Evolutionary conservation across 2,888 invertebrate genomes (phyloP), one percentile per base, ranked within the genome.

Genomic region (Rapana venosa): DNA sequence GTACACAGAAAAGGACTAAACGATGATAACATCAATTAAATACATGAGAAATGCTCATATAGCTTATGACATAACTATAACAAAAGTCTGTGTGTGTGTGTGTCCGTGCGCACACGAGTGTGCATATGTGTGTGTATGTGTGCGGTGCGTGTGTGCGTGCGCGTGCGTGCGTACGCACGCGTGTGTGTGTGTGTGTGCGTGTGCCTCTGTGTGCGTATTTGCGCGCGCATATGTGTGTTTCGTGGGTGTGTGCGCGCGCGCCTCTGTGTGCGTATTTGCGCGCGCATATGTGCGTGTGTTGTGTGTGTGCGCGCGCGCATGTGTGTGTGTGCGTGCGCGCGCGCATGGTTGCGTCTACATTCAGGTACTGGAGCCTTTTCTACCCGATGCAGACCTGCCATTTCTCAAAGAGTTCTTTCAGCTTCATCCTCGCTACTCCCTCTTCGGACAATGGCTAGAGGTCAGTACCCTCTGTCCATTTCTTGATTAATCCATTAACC

Each of bases 321-420:
- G 81, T 35, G 81, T 81, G 81, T 35, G 81, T 81, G 81, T 35
- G 81, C 35, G 81, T 35, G 81, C 35, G 36, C 35, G 81, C 35
- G 35, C 35, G 81, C 35, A 66, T 87, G 61, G 26, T 30, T 30
- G 61, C 15, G 56, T 79, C 22, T 22, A 11, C 26, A 47, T 47
- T 20, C 84, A 94, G 94, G 93, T 94, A 15, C 87, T 94, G 70
- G 93, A 94, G 84, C 94, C 94, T 15, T 93, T 92, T 85, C 87
- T 91, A 1, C 92, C 93, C 2, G 91, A 90, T 35, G 87, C 88
- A 2, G 92, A 92, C 32, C 91, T 92, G 20, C 94, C 93, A 4
- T 90, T 90, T 32, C 88, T 94, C 83, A 90, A 91, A 35, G 92
- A 93, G 20, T 92, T 94, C 79, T 92, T 94, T 56, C 87, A 88